phyloP scores from a whole-genome alignment of 2,797 vertebrate genomes.

The Podargus strigoides region DNA sequence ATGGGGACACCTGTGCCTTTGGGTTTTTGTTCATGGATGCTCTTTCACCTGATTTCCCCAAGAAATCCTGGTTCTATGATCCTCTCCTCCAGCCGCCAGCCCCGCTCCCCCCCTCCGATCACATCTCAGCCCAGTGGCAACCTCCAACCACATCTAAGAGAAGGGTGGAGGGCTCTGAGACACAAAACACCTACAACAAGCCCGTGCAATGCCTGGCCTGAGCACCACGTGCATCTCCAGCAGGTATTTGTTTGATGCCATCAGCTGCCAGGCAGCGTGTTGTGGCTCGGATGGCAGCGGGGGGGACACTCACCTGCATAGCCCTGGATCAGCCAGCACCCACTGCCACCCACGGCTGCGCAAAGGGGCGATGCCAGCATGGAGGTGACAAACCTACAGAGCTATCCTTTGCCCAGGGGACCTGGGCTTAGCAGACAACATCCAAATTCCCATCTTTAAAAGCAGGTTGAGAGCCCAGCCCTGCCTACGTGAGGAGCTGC shows the following conservation, averaged over 20 bases:
- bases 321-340: not conserved
- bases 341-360: not conserved
- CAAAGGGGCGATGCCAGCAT: rapidly evolving
- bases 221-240: not conserved
- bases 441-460: not conserved
- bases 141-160: not conserved
- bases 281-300: rapidly evolving
- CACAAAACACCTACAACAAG: not conserved
- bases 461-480: not conserved
- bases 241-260: not conserved
- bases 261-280: not conserved
- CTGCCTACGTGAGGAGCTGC: not conserved
- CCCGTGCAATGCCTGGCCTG: not conserved
- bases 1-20: not conserved
- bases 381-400: not conserved
- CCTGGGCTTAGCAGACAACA: not conserved
- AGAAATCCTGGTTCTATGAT: not conserved
- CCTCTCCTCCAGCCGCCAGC: not conserved
- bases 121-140: not conserved
- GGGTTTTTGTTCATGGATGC: not conserved
- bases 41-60: not conserved
- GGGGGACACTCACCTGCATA: not conserved
- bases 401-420: not conserved
- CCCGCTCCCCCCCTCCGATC: rapidly evolving
- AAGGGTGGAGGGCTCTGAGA: not conserved